A percentile compares a stretch with the other conserved stretches of the same genome.
Conservation (phyloP, 2,797 vertebrate species). For the Graptemys geographica region DNA sequence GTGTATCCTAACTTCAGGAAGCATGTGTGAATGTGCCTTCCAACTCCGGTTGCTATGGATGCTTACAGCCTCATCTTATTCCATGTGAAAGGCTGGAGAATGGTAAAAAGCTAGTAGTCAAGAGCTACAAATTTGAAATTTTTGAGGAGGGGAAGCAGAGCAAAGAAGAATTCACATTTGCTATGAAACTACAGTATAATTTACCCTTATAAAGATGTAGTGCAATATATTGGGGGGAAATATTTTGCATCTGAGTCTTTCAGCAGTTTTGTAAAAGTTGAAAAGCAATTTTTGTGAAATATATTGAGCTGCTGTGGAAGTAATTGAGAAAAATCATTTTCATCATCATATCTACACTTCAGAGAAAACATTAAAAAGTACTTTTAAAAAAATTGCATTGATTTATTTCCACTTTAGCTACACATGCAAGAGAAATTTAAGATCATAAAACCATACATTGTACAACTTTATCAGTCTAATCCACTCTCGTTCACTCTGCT, state of each 20-base stretch:
- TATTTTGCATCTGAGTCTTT: conserved; percentile 39
- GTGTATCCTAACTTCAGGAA: conserved; percentile 27
- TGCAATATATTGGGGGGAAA: conserved; percentile 7
- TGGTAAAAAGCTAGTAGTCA: not conserved
- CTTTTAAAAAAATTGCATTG: conserved; percentile 3
- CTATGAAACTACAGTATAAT: conserved; percentile 47
- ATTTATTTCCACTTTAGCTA: conserved; percentile 12
- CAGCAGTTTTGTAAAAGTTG: conserved; percentile 26
- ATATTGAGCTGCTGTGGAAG: not conserved
- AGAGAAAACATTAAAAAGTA: conserved; percentile 26
- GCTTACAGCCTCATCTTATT: not conserved
- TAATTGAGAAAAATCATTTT: conserved; percentile 50
- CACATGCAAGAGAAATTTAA: not conserved
- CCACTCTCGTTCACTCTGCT: not conserved
- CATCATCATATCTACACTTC: not conserved
- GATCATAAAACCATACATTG: not conserved
- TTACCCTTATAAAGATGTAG: conserved; percentile 26
- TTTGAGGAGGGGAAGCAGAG: not conserved
- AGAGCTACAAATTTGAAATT: conserved; percentile 30
- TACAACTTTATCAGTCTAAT: conserved; percentile 2
- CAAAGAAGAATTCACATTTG: conserved; percentile 29
- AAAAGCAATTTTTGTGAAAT: conserved; percentile 48
- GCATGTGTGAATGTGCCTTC: not conserved
- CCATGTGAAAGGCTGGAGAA: not conserved
- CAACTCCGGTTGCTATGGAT: not conserved